These are phyloP conservation scores for Catharus ustulatus DNA, from an alignment of 2,797 vertebrate species.

Conservation along the genomic window DNA sequence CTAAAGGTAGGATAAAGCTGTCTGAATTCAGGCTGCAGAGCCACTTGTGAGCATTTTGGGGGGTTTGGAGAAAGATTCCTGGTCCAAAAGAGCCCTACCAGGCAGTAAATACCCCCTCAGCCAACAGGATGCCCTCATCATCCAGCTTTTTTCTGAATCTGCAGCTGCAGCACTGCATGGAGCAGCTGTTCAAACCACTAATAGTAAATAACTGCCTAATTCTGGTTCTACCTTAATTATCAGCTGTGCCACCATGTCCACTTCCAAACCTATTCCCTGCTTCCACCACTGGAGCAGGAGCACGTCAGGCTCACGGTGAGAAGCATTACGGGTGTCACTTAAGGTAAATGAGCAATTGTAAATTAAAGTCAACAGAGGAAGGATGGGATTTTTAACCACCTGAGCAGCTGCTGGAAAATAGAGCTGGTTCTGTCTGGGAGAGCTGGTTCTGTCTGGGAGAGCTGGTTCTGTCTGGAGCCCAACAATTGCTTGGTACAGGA, in stretches of 20 bases:
- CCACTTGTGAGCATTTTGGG: not conserved
- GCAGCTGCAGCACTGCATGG: not conserved
- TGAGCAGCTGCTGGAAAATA: not conserved
- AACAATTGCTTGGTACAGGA: not conserved
- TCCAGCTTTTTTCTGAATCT: not conserved
- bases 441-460: no score
- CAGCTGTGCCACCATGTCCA: not conserved
- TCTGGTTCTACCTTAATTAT: not conserved
- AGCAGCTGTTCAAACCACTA: not conserved
- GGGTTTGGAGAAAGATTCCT: not conserved
- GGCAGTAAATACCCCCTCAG: not conserved
- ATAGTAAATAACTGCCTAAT: not conserved
- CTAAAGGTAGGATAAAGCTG: not conserved
- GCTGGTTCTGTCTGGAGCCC: not conserved
- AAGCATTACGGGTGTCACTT: not conserved
- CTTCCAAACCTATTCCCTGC: not conserved
- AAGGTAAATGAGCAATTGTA: not conserved
- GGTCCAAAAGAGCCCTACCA: not conserved
- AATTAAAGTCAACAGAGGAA: not conserved
- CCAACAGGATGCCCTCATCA: accelerated
- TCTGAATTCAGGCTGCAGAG: not conserved
- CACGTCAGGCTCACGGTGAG: not conserved
- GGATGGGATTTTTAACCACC: not conserved
- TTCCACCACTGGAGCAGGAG: not conserved
- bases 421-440: not conserved